phyloP scores from a whole-genome alignment of 2,888 invertebrate species.

The Lochmaea crataegi region DNA sequence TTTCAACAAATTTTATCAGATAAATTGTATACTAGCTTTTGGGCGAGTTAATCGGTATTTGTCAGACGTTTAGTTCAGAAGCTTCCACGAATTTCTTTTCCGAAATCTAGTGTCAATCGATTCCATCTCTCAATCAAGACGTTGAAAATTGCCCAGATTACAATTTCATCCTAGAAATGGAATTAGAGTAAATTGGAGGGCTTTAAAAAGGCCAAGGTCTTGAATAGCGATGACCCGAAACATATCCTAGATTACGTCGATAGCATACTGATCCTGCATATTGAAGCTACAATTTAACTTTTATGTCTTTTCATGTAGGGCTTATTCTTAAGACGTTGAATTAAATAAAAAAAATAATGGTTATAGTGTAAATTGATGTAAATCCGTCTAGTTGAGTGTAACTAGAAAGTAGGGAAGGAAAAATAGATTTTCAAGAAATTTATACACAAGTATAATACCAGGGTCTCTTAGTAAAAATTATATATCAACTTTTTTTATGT shows the following conservation, averaged over 20 bases:
- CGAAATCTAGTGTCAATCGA: neutral
- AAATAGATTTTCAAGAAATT: too few relatives aligned
- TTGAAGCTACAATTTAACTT: neutral
- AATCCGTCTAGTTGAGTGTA: too few relatives aligned
- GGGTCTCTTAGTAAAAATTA: too few relatives aligned
- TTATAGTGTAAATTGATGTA: neutral
- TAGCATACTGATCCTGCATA: conserved; percentile 7
- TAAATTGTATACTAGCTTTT: neutral
- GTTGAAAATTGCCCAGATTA: conserved; percentile 27
- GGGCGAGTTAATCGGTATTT: neutral
- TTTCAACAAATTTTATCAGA: neutral
- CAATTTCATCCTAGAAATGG: conserved; percentile 23
- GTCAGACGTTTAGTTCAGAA: neutral
- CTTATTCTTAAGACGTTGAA: neutral
- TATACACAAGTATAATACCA: too few relatives aligned
- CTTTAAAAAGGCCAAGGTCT: conserved; percentile 8
- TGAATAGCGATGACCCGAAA: conserved; percentile 17
- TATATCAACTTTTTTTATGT: too few relatives aligned
- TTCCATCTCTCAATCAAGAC: conserved; percentile 16
- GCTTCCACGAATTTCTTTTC: neutral
- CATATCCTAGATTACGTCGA: neutral
- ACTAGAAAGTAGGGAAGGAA: too few relatives aligned
- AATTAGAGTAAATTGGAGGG: conserved; percentile 20
- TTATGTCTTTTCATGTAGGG: neutral
- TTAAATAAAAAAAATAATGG: neutral